Evolutionary conservation across 2,797 vertebrate species (phyloP).

Genomic region (Gymnocypris eckloni): DNA sequence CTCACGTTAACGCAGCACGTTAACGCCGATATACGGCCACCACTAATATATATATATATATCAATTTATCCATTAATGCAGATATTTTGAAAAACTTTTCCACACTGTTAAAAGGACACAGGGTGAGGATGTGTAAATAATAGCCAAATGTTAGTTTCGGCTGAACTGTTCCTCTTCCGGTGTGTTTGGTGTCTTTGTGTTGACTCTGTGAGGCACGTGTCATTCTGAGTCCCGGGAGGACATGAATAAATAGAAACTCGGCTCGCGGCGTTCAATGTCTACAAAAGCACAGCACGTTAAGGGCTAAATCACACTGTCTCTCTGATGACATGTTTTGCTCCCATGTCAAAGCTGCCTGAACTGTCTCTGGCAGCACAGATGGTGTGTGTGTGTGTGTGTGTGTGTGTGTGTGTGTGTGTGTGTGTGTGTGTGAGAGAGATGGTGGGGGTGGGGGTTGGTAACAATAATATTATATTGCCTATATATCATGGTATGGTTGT

Average conservation of each 20-base stretch:
- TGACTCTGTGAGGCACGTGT: constrained; percentile 13
- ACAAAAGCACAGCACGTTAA: constrained; percentile 33
- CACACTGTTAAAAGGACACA: no score
- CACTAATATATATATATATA: no score
- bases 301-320: constrained; percentile 21
- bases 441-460: not conserved
- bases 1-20: no score
- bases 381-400: not conserved
- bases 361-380: constrained; percentile 21
- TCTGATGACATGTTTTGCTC: constrained; percentile 40
- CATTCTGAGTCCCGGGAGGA: constrained; percentile 30
- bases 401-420: no score
- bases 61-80: no score
- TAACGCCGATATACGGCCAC: no score
- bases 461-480: not conserved
- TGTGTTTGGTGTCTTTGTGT: not conserved
- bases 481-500: not conserved
- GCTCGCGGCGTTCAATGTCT: constrained; percentile 22
- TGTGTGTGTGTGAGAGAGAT: not conserved
- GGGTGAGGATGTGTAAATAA: no score
- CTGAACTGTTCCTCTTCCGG: not conserved
- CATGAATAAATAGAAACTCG: constrained; percentile 28
- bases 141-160: not conserved
- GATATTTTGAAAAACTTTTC: no score
- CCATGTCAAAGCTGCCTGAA: constrained; percentile 28